phyloP scores from a whole-genome alignment of 2,888 invertebrate species.

The Rhamphomyia laevipes region DNA sequence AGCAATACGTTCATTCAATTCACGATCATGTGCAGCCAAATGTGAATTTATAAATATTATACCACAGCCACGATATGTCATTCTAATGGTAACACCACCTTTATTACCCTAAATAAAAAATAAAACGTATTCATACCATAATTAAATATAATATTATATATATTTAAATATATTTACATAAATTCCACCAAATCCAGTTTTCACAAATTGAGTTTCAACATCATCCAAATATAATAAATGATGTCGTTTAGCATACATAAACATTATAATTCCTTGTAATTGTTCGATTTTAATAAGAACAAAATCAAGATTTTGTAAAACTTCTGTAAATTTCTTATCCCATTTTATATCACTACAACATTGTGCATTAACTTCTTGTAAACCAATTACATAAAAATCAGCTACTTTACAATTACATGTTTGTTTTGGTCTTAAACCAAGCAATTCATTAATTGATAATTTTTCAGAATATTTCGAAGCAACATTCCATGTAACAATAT shows the following conservation, averaged over 20 bases:
- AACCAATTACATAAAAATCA: constrained; percentile 74
- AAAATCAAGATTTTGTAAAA: constrained; percentile 55
- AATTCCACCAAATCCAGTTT: constrained; percentile 82
- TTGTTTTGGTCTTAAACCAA: constrained; percentile 48
- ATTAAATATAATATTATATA: too few species aligned
- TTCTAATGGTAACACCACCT: constrained; percentile 80
- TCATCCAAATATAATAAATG: constrained; percentile 72
- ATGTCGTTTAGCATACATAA: constrained; percentile 64
- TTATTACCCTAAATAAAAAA: constrained; percentile 72
- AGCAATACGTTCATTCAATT: constrained; percentile 69
- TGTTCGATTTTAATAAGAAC: constrained; percentile 69
- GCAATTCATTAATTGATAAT: constrained; percentile 53
- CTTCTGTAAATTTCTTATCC: constrained; percentile 61
- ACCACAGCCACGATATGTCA: constrained; percentile 79
- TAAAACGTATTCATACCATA: too few species aligned
- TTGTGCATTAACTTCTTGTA: constrained; percentile 84
- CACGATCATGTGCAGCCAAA: constrained; percentile 78
- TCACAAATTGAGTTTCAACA: constrained; percentile 76
- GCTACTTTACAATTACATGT: constrained; percentile 53
- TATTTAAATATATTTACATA: constrained; percentile 54
- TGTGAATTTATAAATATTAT: constrained; percentile 83
- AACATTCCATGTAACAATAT: constrained; percentile 85
- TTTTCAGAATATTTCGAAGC: constrained; percentile 67
- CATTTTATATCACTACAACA: constrained; percentile 82
- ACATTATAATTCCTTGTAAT: constrained; percentile 71